Evolutionary conservation across 2,888 invertebrate genomes (phyloP), one percentile per base, ranked within the genome.

Genomic region (Aphidius colemani): DNA sequence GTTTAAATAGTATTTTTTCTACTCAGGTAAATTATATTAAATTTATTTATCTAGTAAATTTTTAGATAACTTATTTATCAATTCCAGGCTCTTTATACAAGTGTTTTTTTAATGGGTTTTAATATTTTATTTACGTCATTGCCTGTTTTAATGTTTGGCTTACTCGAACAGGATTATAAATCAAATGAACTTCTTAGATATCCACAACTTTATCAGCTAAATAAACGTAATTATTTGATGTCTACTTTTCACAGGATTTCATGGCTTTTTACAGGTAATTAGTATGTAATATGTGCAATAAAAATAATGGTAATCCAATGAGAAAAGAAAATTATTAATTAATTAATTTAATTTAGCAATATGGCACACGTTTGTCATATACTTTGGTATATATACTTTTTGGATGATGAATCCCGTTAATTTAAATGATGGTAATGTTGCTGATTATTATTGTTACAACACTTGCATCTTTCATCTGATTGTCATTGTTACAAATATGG

Each of bases 41-140:
- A 57, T 39, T 6, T 41, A 43, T 40, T 48, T 57, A 13, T 11
- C 11, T 5, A 10, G 30, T 39, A 41, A 7, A 41, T 46, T n/a
- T 45, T 7, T 46, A 39, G 50, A 11, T 49, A 10, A 51, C 55
- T 59, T 61, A 65, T 82, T 83, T 10, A 85, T 87, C 86, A 80
- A 87, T 86, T 88, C 2, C 86, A 90, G 81, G 87, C 91, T 5
- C 83, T 94, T 59, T 93, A 88, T 80, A 91, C 92, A 78, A 88
- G 90, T 0, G 83, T 90, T 77, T 92, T 89, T 77, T 84, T 94
- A 69, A 91, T 91, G 72, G 84, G 89, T 65, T 94, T 86, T 85
- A 94, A 94, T 82, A 85, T 93, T 56, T 76, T 90, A 41, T 93
- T 92, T 77, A 89, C 93, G 0, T 88, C 92, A 0, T 77, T 90